A percentile compares a stretch with the other conserved stretches of the same genome.
Evolutionary conservation across 1,140 invertebrate species (phyloP).

Genomic region (Dendrolimus punctatus): DNA sequence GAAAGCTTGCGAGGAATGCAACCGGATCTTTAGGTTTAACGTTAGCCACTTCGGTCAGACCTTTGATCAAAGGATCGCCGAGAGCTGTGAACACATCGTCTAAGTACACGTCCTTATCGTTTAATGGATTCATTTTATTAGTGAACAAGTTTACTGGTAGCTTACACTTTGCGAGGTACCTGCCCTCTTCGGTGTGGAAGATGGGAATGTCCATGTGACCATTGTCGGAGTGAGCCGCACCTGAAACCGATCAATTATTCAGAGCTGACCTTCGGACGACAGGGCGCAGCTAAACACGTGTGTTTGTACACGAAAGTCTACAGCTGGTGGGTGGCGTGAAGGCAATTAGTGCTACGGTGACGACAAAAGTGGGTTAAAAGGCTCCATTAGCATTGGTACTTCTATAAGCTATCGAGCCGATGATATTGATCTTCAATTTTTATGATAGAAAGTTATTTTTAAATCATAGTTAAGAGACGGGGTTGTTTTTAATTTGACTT

Average conservation of each 20-base stretch:
- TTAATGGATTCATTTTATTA: conserved; percentile 25
- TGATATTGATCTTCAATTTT: no score
- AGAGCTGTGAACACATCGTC: conserved; percentile 77
- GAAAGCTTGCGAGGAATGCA: conserved; percentile 84
- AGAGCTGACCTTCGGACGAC: conserved; percentile 40
- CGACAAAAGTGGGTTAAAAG: conserved; percentile 13
- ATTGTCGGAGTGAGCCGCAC: conserved; percentile 68
- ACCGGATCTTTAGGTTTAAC: conserved; percentile 87
- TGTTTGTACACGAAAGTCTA: conserved; percentile 30
- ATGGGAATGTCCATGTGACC: conserved; percentile 78
- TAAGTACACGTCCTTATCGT: conserved; percentile 29
- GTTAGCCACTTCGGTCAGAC: conserved; percentile 87
- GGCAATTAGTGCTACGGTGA: conserved; percentile 10
- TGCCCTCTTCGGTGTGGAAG: conserved; percentile 86
- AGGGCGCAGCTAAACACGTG: conserved; percentile 23
- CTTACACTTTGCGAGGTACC: conserved; percentile 87
- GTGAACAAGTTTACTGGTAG: conserved; percentile 14
- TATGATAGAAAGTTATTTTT: no score
- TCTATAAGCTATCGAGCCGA: no score
- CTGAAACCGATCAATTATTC: conserved; percentile 65
- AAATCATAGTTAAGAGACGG: no score
- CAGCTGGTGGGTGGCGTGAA: conserved; percentile 21
- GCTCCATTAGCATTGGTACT: conserved; percentile 11
- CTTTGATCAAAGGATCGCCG: conserved; percentile 89
- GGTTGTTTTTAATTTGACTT: no score